phyloP scores from a whole-genome alignment of 2,888 invertebrate genomes.

The Cataglyphis livida region DNA sequence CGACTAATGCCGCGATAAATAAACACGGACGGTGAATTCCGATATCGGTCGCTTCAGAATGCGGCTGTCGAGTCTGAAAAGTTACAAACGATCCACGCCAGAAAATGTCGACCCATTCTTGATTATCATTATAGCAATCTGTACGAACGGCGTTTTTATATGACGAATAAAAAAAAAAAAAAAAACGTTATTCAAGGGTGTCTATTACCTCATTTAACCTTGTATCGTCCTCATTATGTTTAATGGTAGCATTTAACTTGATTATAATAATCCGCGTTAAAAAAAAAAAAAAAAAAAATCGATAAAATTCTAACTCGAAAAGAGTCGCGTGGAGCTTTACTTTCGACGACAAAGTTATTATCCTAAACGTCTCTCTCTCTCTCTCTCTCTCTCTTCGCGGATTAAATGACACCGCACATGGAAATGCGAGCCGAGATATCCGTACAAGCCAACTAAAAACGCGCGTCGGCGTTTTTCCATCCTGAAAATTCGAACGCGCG shows the following conservation, averaged over 20 bases:
- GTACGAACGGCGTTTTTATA: constrained; percentile 9
- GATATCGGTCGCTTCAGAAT: constrained; percentile 37
- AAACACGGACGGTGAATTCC: constrained; percentile 42
- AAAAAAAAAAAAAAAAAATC: constrained; percentile 14
- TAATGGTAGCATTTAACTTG: background rate
- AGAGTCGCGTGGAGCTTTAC: constrained; percentile 18
- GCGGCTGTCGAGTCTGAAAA: constrained; percentile 44
- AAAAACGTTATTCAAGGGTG: background rate
- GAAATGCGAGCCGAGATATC: constrained; percentile 16
- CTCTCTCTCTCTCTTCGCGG: constrained; percentile 9
- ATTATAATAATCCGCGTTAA: constrained; percentile 8
- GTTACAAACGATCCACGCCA: constrained; percentile 34
- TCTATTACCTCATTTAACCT: constrained; percentile 42
- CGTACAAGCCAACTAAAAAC: constrained; percentile 34
- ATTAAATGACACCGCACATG: constrained; percentile 22
- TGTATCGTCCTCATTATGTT: constrained; percentile 38
- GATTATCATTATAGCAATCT: constrained; percentile 41
- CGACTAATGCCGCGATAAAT: constrained; percentile 54
- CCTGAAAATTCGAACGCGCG: constrained; percentile 41
- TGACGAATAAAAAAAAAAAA: constrained; percentile 22
- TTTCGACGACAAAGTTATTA: constrained; percentile 29
- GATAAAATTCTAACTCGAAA: constrained; percentile 31
- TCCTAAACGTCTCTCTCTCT: constrained; percentile 30
- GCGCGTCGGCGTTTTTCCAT: constrained; percentile 23
- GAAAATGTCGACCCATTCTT: constrained; percentile 20